Evolutionary conservation across 2,888 invertebrate species (phyloP).

Genomic region (Hypomecis atomaria): DNA sequence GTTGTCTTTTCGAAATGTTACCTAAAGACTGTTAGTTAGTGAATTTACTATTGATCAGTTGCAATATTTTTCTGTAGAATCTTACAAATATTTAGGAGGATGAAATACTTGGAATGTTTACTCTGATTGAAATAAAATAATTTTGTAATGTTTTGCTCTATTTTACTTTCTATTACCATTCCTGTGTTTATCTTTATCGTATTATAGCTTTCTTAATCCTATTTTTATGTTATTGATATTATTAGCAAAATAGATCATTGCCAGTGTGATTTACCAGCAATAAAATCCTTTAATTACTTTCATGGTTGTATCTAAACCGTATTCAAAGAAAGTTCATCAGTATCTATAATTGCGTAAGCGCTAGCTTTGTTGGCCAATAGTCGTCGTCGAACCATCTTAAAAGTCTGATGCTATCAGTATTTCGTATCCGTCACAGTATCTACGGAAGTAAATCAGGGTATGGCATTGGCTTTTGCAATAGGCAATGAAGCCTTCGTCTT

Average conservation of each 20-base stretch:
- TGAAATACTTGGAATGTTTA: too few species aligned
- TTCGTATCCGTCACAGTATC: constrained; percentile 68
- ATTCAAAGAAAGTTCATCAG: constrained; percentile 62
- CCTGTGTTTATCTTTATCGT: too few species aligned
- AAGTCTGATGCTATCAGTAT: constrained; percentile 71
- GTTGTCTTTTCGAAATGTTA: constrained; percentile 14
- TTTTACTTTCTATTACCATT: too few species aligned
- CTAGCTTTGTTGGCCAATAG: constrained; percentile 65
- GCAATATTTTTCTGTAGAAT: not conserved
- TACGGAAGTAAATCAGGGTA: constrained; percentile 36
- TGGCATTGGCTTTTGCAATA: constrained; percentile 18
- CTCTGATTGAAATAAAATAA: too few species aligned
- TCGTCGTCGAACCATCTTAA: constrained; percentile 74
- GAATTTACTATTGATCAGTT: constrained; percentile 10
- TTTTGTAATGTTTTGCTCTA: too few species aligned
- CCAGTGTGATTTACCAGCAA: not conserved
- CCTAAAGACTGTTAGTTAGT: constrained; percentile 10
- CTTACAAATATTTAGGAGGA: not conserved
- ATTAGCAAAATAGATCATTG: not conserved
- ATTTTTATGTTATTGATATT: not conserved
- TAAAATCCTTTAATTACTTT: constrained; percentile 24
- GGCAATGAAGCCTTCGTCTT: not conserved
- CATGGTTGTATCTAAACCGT: constrained; percentile 45
- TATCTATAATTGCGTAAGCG: constrained; percentile 72
- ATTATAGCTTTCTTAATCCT: too few species aligned